Conservation (phyloP, 2,113 vertebrate species). For the Connochaetes taurinus region DNA sequence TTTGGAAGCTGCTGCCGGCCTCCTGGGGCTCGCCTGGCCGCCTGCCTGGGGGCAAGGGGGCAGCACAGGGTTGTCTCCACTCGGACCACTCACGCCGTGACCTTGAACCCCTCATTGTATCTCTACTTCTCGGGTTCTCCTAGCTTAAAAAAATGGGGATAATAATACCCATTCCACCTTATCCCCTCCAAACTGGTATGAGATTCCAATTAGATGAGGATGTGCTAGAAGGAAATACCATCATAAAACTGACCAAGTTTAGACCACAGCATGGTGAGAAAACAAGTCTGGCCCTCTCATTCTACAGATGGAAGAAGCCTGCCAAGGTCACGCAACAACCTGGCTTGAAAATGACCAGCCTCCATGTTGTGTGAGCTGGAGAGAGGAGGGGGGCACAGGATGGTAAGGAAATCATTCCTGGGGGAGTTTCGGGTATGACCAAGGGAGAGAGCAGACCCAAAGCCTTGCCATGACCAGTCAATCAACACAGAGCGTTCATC, state of each 20-base stretch:
- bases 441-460: background rate
- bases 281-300: background rate
- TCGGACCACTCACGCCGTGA: background rate
- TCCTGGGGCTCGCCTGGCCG: accelerated
- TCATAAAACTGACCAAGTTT: background rate
- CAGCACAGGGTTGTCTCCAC: background rate
- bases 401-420: background rate
- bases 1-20: background rate
- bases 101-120: background rate
- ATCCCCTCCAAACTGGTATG: background rate
- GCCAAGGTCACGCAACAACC: background rate
- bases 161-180: background rate
- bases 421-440: background rate
- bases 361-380: background rate
- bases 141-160: background rate
- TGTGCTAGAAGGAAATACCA: background rate
- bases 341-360: background rate
- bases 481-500: background rate
- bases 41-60: background rate
- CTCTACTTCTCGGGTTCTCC: background rate
- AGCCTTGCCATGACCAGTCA: background rate
- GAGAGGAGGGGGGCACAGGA: background rate
- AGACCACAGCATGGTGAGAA: background rate
- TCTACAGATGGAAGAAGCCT: background rate
- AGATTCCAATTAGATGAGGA: background rate